A percentile compares a stretch with the other conserved stretches of the same genome.
Conservation (phyloP, 64 coral and sea anemone species). For the Orbicella faveolata region DNA sequence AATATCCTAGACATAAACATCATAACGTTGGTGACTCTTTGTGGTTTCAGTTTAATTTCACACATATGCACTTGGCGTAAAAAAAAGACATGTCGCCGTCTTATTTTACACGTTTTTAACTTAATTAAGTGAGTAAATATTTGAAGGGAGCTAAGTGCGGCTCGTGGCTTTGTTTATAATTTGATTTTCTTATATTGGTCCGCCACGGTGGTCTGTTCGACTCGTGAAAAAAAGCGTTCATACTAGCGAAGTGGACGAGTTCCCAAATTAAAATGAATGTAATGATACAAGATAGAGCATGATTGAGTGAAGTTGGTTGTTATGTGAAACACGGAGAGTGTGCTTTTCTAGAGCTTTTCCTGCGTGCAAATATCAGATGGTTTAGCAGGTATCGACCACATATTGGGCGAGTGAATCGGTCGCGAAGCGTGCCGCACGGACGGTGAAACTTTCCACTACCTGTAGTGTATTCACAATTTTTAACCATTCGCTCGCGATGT, state of each 20-base stretch:
- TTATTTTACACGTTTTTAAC: background rate
- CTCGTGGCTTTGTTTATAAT: constrained; percentile 29
- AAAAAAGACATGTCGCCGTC: background rate
- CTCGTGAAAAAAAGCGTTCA: background rate
- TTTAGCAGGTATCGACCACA: background rate
- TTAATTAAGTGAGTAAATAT: constrained; percentile 29
- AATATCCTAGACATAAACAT: background rate
- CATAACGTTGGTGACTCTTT: background rate
- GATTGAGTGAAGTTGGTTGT: background rate
- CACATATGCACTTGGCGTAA: background rate
- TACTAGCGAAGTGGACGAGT: background rate
- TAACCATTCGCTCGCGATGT: background rate
- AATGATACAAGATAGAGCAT: background rate
- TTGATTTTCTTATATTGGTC: constrained; percentile 4
- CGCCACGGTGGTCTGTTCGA: background rate
- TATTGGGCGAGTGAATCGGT: constrained; percentile 12
- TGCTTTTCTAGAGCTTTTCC: background rate
- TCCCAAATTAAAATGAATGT: background rate
- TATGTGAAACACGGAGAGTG: background rate
- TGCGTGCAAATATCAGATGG: constrained; percentile 13
- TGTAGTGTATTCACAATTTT: background rate
- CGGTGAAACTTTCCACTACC: background rate
- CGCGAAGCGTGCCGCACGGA: constrained; percentile 9
- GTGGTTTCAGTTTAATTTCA: background rate
- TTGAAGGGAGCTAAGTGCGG: background rate